A percentile compares a stretch with the other conserved stretches of the same genome.
Evolutionary conservation across 2,113 vertebrate species (phyloP).

Genomic region (Haplotaxodon microlepis): DNA sequence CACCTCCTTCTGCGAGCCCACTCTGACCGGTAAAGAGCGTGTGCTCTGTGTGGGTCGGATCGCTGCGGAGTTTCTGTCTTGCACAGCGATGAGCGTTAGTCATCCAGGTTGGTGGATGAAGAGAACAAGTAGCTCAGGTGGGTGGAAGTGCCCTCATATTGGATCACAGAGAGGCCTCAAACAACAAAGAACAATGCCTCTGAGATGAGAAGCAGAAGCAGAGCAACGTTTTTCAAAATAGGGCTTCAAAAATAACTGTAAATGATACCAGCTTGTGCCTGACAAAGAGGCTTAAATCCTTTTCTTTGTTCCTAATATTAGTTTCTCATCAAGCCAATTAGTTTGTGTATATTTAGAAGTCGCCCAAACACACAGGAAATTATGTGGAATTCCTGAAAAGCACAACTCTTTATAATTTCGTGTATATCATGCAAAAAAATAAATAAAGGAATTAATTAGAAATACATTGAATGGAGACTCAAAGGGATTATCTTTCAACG

Average conservation of each 20-base stretch:
- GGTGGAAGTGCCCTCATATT: conserved; percentile 57
- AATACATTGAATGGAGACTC: not conserved
- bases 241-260: conserved; percentile 1
- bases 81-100: conserved; percentile 43
- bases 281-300: not conserved
- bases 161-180: conserved; percentile 40
- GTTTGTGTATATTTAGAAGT: not conserved
- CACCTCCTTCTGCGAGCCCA: conserved; percentile 31
- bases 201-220: conserved; percentile 30
- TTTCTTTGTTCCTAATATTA: not conserved
- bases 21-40: conserved; percentile 26
- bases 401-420: not conserved
- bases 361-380: not conserved
- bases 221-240: not conserved
- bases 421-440: not conserved
- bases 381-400: not conserved
- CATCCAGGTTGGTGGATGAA: conserved; percentile 62
- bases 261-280: not conserved
- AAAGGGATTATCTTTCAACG: not conserved
- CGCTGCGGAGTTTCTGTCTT: conserved; percentile 31
- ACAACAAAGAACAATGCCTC: conserved; percentile 45
- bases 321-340: not conserved
- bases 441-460: not conserved
- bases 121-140: conserved; percentile 58
- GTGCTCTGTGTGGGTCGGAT: conserved; percentile 50